phyloP scores from a whole-genome alignment of 2,888 invertebrate species.

The Idaea biselata region DNA sequence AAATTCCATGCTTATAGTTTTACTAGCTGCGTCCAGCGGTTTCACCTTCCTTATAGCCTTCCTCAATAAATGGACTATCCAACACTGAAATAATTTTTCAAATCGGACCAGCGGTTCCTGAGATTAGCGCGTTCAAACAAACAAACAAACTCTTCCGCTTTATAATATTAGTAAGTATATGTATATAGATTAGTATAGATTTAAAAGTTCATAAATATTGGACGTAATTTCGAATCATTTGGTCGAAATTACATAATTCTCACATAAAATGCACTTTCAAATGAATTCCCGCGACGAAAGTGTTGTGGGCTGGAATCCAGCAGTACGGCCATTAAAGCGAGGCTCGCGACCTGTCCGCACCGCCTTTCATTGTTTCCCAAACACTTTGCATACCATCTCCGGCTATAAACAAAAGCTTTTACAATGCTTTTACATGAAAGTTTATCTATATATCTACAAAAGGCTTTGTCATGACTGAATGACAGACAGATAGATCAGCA shows the following conservation, averaged over 20 bases:
- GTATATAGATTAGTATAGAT: too few species aligned
- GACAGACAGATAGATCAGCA: conserved; percentile 4
- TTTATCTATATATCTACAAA: conserved; percentile 5
- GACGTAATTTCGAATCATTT: conserved; percentile 16
- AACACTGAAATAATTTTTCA: too few species aligned
- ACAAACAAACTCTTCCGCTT: too few species aligned
- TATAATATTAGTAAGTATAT: too few species aligned
- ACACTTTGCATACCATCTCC: conserved; percentile 55
- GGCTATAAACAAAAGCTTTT: conserved; percentile 40
- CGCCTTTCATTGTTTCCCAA: conserved; percentile 66
- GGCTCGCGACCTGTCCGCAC: conserved; percentile 52
- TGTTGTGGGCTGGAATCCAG: conserved; percentile 54
- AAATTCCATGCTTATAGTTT: too few species aligned
- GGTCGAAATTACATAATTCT: conserved; percentile 27
- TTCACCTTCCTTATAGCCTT: too few species aligned
- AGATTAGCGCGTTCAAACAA: too few species aligned
- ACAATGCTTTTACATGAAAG: conserved; percentile 24
- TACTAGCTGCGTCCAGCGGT: too few species aligned
- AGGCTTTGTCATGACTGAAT: conserved; percentile 15
- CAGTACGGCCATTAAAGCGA: conserved; percentile 54
- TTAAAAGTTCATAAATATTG: conserved; percentile 13
- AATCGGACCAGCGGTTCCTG: too few species aligned
- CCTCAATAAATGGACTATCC: too few species aligned
- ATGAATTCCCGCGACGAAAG: conserved; percentile 62
- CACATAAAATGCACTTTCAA: conserved; percentile 47